These are phyloP conservation scores for Canis aureus DNA, from an alignment of 2,113 vertebrate genomes.

Conservation along the genomic window DNA sequence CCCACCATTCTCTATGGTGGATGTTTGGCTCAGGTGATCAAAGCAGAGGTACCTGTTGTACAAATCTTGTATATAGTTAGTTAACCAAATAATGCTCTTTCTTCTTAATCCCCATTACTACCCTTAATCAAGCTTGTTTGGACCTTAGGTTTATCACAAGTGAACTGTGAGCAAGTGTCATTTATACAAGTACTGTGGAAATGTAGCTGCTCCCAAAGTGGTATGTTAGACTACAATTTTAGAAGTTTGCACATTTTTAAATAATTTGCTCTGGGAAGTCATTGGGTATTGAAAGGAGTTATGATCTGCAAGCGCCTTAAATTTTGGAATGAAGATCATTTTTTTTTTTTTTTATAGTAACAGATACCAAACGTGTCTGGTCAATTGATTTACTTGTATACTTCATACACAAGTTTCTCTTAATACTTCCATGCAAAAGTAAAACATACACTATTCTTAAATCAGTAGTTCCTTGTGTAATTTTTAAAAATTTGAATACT, in stretches of 20 bases:
- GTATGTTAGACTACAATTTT: background rate
- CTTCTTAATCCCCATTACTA: background rate
- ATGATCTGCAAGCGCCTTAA: background rate
- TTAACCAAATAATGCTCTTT: background rate
- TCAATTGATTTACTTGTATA: background rate
- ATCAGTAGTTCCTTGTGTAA: background rate
- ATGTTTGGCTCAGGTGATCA: background rate
- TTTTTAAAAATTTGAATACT: background rate
- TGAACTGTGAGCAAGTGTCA: background rate
- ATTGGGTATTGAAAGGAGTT: background rate
- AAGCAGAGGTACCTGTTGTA: background rate
- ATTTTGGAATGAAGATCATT: background rate
- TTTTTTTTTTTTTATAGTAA: background rate
- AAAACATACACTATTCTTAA: background rate
- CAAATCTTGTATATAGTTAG: background rate
- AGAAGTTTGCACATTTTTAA: background rate
- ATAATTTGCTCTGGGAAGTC: constrained; percentile 8
- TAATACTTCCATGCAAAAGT: constrained; percentile 4
- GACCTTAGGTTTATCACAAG: background rate
- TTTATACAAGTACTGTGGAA: background rate
- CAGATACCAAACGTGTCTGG: background rate
- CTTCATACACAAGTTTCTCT: background rate
- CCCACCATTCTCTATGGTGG: background rate
- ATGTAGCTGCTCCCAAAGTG: background rate
- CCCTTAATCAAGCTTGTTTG: background rate